Evolutionary conservation across 2,797 vertebrate genomes (phyloP).

Genomic region (Gobionotothen gibberifrons): DNA sequence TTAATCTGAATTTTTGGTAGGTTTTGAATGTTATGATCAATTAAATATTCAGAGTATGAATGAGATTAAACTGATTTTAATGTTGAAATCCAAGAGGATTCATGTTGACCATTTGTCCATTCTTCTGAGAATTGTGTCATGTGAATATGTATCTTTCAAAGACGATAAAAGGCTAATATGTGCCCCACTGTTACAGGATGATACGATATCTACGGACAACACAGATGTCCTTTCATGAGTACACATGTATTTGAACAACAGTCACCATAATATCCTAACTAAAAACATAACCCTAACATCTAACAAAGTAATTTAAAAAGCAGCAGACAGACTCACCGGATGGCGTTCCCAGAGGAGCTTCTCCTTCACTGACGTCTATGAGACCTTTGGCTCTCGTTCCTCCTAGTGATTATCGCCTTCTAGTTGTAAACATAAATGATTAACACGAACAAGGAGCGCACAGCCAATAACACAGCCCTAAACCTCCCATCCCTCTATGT

Average conservation of each 20-base stretch:
- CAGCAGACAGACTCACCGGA: slow-evolving; percentile 61
- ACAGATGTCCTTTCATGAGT: background rate
- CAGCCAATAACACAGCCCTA: slow-evolving; percentile 30
- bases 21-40: background rate
- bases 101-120: background rate
- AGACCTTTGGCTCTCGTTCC: slow-evolving; percentile 81
- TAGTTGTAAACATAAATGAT: slow-evolving; percentile 86
- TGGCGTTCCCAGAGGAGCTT: slow-evolving; percentile 33
- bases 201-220: background rate
- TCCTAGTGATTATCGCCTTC: slow-evolving; percentile 47
- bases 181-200: background rate
- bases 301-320: slow-evolving; percentile 27
- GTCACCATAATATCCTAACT: background rate
- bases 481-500: slow-evolving; percentile 11
- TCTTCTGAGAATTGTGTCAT: background rate
- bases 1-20: background rate
- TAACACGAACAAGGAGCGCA: slow-evolving; percentile 62
- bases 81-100: background rate
- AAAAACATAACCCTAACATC: background rate
- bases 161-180: too few relatives aligned
- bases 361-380: slow-evolving; percentile 42
- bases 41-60: background rate
- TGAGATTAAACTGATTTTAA: background rate
- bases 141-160: background rate
- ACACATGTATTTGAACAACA: background rate